Evolutionary conservation across 2,113 vertebrate species (phyloP).

Genomic region (Upupa epops): DNA sequence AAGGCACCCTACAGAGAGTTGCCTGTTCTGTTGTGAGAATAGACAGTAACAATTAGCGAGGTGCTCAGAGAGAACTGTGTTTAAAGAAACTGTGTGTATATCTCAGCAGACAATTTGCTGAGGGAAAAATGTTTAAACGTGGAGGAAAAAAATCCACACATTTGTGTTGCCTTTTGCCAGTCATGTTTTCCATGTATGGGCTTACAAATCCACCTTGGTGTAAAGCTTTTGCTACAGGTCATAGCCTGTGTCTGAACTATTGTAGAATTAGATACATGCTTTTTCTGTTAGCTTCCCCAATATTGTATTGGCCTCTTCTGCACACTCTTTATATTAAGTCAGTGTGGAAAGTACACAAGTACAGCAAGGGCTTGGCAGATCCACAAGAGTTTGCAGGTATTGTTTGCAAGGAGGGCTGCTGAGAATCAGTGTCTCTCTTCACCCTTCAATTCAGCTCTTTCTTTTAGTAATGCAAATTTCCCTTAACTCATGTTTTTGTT

Average conservation of each 20-base stretch:
- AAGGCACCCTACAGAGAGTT: neutral
- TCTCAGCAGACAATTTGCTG: neutral
- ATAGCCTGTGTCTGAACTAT: constrained; percentile 43
- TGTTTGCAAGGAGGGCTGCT: neutral
- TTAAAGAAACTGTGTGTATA: neutral
- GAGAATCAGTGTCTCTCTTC: neutral
- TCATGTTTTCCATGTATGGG: constrained; percentile 3
- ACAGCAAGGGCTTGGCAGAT: neutral
- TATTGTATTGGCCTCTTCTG: constrained; percentile 6
- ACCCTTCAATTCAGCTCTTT: neutral
- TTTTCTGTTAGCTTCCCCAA: constrained; percentile 40
- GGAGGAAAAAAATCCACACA: neutral
- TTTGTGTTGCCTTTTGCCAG: constrained; percentile 8
- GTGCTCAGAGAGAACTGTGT: neutral
- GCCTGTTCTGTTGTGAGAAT: neutral
- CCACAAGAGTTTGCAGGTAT: neutral
- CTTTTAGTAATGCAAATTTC: neutral
- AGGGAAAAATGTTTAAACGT: neutral
- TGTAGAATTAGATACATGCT: constrained; percentile 38
- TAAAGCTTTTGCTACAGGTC: constrained; percentile 61
- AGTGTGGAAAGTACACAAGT: constrained; percentile 6
- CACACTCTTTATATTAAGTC: constrained; percentile 24
- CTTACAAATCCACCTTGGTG: constrained; percentile 48
- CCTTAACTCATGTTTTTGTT: neutral
- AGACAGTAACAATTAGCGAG: neutral